These are phyloP conservation scores for Sebastiscus tertius DNA, from an alignment of 2,797 vertebrate genomes.

Conservation along the genomic window DNA sequence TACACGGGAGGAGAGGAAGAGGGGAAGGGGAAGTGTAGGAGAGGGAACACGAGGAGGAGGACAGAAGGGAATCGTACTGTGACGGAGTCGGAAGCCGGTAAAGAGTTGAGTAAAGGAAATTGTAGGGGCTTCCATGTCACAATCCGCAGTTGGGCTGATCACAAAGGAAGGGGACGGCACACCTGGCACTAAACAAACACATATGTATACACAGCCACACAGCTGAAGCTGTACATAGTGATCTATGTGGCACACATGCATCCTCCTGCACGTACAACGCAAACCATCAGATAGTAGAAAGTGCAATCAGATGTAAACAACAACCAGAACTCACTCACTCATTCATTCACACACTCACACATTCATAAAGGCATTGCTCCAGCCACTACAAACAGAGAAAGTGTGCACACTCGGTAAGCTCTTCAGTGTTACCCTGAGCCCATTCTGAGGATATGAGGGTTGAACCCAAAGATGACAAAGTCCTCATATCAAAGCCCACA, in stretches of 20 bases:
- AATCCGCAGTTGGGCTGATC: constrained; percentile 49
- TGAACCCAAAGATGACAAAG: constrained; percentile 59
- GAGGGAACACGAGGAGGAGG: constrained; percentile 35
- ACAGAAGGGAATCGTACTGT: constrained; percentile 20
- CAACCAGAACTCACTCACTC: neutral
- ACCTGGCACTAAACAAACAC: constrained; percentile 67
- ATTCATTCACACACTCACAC: neutral
- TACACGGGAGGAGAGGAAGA: constrained; percentile 49
- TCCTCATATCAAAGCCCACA: constrained; percentile 67
- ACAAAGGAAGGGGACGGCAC: constrained; percentile 50
- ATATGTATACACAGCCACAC: constrained; percentile 44
- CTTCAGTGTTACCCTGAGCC: constrained; percentile 10
- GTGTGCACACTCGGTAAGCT: constrained; percentile 14
- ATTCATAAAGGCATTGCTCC: neutral
- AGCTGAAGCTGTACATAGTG: constrained; percentile 35
- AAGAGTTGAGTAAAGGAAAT: constrained; percentile 59
- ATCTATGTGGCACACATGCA: neutral
- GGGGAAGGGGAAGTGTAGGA: constrained; percentile 50
- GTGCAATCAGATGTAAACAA: neutral
- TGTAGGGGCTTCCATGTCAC: constrained; percentile 60
- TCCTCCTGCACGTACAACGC: neutral
- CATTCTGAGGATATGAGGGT: constrained; percentile 29
- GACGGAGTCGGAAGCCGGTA: constrained; percentile 40
- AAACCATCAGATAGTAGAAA: neutral
- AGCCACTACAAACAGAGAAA: constrained; percentile 10